Conservation (phyloP, 2,113 vertebrate species). For the Clarias batrachus region DNA sequence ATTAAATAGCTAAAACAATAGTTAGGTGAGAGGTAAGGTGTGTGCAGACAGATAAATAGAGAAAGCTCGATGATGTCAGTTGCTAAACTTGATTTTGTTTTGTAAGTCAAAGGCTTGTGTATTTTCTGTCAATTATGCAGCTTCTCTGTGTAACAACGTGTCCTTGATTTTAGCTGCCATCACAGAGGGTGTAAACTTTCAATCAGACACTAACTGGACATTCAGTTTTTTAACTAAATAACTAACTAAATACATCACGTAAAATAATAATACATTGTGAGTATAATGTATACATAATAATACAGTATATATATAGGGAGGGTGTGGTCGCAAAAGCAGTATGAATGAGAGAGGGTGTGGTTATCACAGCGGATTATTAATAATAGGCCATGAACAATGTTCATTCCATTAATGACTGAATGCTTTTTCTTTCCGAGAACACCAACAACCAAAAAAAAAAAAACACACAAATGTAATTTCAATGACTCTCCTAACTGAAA, state of each 20-base stretch:
- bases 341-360: not conserved
- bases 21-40: not conserved
- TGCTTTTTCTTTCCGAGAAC: not conserved
- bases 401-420: not conserved
- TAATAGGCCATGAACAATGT: not conserved
- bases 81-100: slow-evolving; percentile 8
- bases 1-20: slow-evolving; percentile 7
- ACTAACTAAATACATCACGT: too few relatives aligned
- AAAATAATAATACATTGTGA: too few relatives aligned
- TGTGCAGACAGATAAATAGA: not conserved
- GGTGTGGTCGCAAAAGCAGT: not conserved
- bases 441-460: not conserved
- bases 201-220: not conserved
- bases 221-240: not conserved
- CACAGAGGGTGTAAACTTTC: too few relatives aligned
- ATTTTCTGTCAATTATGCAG: not conserved
- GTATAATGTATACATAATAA: too few relatives aligned
- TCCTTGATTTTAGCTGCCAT: not conserved
- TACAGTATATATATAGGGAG: not conserved
- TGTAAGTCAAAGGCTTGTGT: not conserved
- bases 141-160: not conserved
- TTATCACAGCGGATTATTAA: not conserved
- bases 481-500: not conserved
- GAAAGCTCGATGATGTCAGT: not conserved
- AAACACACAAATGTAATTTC: not conserved